Conservation (phyloP, 2,113 vertebrate genomes). For the Spermophilus dauricus region DNA sequence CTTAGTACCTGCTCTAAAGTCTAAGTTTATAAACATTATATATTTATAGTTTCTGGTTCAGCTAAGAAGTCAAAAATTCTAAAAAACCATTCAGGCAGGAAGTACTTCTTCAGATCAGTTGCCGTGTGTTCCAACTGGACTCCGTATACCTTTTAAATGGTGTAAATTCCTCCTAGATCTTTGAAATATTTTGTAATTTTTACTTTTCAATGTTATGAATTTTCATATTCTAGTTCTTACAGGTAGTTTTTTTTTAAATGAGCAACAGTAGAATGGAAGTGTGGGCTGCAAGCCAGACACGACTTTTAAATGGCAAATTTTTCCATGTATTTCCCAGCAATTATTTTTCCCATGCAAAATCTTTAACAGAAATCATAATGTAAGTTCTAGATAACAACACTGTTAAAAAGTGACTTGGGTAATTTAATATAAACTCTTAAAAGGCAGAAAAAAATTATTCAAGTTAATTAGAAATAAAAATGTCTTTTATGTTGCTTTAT, state of each 20-base stretch:
- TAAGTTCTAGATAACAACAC: background rate
- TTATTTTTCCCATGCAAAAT: background rate
- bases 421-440: slow-evolving; percentile 69
- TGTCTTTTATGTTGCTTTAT: slow-evolving; percentile 71
- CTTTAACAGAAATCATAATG: slow-evolving; percentile 6
- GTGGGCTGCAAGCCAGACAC: background rate
- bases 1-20: background rate
- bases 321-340: slow-evolving; percentile 22
- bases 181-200: background rate
- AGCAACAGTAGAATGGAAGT: background rate
- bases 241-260: background rate
- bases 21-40: background rate
- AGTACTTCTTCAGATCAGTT: slow-evolving; percentile 8
- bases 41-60: background rate
- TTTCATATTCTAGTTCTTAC: slow-evolving; percentile 14
- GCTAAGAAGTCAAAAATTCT: slow-evolving; percentile 2
- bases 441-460: slow-evolving; percentile 62
- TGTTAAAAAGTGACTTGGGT: background rate
- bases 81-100: background rate
- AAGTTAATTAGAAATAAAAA: slow-evolving; percentile 71
- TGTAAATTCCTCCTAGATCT: background rate
- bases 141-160: background rate
- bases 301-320: background rate
- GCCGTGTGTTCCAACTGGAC: background rate
- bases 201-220: background rate